Conservation (phyloP, 2,113 vertebrate genomes). For the pig (Sus scrofa) region DNA sequence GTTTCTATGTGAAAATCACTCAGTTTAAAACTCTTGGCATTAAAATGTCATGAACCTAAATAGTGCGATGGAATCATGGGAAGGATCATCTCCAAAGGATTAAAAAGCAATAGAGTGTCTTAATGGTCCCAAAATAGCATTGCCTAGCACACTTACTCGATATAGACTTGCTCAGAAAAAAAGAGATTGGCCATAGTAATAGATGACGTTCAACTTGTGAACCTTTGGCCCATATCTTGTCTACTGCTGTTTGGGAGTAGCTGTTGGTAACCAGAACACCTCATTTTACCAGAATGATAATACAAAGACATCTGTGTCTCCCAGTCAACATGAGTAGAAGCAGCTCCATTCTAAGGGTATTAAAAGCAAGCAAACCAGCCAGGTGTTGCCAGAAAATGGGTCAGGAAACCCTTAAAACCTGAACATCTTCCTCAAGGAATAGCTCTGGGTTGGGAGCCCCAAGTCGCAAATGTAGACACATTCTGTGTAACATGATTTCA, state of each 20-base stretch:
- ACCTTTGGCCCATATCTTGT: not conserved
- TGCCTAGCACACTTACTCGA: not conserved
- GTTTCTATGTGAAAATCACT: not conserved
- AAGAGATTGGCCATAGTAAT: not conserved
- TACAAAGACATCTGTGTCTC: not conserved
- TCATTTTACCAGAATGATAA: not conserved
- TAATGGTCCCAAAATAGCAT: not conserved
- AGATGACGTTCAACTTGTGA: not conserved
- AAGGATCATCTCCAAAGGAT: not conserved
- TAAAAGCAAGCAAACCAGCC: not conserved
- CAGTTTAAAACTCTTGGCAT: conserved; percentile 5
- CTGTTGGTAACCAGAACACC: not conserved
- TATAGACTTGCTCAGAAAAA: not conserved
- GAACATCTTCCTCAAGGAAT: not conserved
- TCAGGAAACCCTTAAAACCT: not conserved
- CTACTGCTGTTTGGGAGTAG: not conserved
- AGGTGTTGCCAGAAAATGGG: not conserved
- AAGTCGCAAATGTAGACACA: not conserved
- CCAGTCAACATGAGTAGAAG: not conserved
- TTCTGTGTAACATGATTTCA: not conserved
- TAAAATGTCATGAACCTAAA: not conserved
- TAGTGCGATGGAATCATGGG: not conserved
- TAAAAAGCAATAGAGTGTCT: not conserved
- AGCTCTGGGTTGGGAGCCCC: not conserved
- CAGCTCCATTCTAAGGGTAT: not conserved